Percentiles rank a stretch among this genome's conserved stretches.
Conservation (phyloP, 2,888 invertebrate species). For the Cetonia aurata region DNA sequence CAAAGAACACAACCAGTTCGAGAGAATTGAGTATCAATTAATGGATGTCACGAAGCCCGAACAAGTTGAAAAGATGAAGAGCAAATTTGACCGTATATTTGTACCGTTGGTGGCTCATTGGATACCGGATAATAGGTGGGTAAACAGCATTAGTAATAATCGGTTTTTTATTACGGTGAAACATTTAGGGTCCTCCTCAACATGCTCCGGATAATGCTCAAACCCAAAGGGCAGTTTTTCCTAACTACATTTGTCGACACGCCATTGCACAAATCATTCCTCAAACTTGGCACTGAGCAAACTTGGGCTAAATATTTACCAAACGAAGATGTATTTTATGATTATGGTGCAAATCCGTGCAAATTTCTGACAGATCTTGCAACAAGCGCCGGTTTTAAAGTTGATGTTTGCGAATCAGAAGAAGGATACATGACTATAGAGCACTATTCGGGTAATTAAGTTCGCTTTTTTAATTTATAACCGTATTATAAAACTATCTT, state of each 20-base stretch:
- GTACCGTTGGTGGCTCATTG: conserved; percentile 14
- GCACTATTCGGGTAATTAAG: conserved; percentile 1
- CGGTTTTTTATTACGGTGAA: neutral
- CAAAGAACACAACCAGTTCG: neutral
- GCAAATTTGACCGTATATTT: conserved; percentile 15
- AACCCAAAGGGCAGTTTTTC: conserved; percentile 6
- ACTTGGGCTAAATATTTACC: conserved; percentile 17
- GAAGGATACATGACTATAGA: neutral
- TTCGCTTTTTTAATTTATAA: neutral
- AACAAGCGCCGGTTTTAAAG: conserved; percentile 10
- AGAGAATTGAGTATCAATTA: neutral
- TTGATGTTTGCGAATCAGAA: conserved; percentile 12
- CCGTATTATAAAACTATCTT: neutral
- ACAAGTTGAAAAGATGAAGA: neutral
- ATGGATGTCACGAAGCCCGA: neutral
- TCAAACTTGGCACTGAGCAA: neutral
- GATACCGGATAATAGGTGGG: conserved; percentile 25
- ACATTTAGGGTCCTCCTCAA: conserved; percentile 1
- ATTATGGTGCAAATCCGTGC: conserved; percentile 9
- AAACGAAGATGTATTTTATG: neutral
- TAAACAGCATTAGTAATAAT: too few relatives aligned
- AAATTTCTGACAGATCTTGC: neutral
- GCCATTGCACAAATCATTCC: neutral
- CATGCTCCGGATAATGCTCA: neutral
- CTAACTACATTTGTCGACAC: neutral